Conservation (phyloP, 2,888 invertebrate species). For the Prionchulus punctatus region DNA sequence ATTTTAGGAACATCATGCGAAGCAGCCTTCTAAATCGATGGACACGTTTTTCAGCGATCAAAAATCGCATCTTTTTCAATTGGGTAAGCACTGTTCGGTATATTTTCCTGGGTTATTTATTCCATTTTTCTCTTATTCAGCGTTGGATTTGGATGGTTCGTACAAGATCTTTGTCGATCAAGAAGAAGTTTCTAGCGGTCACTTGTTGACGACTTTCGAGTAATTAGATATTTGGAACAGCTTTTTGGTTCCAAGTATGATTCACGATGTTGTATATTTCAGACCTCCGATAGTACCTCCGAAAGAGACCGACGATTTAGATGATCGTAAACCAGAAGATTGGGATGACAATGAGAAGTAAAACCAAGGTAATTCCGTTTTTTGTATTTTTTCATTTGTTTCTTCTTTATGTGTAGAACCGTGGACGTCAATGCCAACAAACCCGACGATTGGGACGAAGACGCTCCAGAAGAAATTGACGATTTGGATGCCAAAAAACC, state of each 20-base stretch:
- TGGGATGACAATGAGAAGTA: constrained; percentile 86
- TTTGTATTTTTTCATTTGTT: too few species aligned
- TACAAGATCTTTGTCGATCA: constrained; percentile 65
- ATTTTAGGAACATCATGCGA: constrained; percentile 72
- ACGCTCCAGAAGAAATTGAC: constrained; percentile 39
- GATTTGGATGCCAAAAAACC: constrained; percentile 24
- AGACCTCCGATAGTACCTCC: constrained; percentile 81
- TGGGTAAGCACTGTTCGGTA: constrained; percentile 38
- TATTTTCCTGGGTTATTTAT: background rate
- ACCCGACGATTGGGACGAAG: constrained; percentile 53
- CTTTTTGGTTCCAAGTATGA: constrained; percentile 8
- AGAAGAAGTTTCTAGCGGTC: constrained; percentile 56
- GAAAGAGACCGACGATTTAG: constrained; percentile 76
- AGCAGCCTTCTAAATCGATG: constrained; percentile 55
- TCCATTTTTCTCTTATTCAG: constrained; percentile 25
- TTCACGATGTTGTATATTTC: background rate
- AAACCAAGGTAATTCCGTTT: too few species aligned
- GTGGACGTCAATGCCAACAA: background rate
- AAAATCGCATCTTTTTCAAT: constrained; percentile 67
- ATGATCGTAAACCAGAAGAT: constrained; percentile 59
- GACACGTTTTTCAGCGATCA: constrained; percentile 58
- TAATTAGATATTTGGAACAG: constrained; percentile 20
- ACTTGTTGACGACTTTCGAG: constrained; percentile 67
- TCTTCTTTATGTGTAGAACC: too few species aligned
- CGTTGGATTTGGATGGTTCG: constrained; percentile 58